Evolutionary conservation across 1,140 invertebrate species (phyloP).

Genomic region (Ganaspis sp.): DNA sequence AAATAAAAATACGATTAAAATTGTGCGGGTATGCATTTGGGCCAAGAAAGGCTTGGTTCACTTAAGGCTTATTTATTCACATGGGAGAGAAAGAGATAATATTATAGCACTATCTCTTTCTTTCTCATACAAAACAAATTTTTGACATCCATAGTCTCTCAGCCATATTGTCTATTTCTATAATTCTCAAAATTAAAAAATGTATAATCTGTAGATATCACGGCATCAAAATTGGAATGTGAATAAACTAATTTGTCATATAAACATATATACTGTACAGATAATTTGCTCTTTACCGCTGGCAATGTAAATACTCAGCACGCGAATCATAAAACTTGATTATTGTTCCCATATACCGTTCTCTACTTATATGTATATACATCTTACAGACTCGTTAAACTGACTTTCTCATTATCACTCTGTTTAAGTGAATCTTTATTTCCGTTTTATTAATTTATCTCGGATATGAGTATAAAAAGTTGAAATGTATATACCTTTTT

Average conservation of each 20-base stretch:
- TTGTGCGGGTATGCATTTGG: no score
- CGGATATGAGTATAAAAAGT: no score
- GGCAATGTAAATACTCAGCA: not conserved
- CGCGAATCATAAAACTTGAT: constrained; percentile 6
- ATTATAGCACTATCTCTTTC: no score
- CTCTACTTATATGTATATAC: not conserved
- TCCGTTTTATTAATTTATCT: not conserved
- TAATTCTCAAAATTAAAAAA: constrained; percentile 69
- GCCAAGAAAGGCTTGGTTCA: no score
- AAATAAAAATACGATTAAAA: no score
- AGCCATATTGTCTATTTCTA: no score
- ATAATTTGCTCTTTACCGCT: not conserved
- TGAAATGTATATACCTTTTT: no score
- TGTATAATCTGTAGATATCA: no score
- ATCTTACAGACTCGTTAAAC: not conserved
- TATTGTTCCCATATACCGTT: not conserved
- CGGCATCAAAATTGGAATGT: constrained; percentile 41
- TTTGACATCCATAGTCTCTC: no score
- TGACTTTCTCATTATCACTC: not conserved
- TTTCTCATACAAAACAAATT: no score
- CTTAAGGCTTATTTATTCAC: no score
- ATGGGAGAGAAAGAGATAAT: no score
- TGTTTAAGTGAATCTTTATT: not conserved
- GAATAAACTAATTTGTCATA: constrained; percentile 30
- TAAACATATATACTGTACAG: not conserved